Conservation (phyloP, 53 echinoderm and acorn worm genomes). For the Arbacia lixula region DNA sequence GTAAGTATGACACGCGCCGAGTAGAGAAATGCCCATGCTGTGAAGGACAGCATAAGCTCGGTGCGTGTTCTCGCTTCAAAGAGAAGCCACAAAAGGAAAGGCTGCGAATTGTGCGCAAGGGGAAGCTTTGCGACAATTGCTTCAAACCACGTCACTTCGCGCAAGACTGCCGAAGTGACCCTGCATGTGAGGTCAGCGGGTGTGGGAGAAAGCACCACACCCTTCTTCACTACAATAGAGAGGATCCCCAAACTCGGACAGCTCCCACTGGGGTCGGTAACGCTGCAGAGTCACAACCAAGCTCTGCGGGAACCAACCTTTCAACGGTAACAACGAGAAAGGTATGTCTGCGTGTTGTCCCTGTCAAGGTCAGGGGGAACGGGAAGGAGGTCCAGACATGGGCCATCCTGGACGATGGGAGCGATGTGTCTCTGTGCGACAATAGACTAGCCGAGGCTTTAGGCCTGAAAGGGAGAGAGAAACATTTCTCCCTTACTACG, state of each 20-base stretch:
- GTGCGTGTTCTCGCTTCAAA: constrained; percentile 59
- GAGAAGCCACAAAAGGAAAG: constrained; percentile 55
- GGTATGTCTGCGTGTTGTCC: constrained; percentile 69
- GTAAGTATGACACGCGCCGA: no score
- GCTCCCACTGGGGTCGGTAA: constrained; percentile 62
- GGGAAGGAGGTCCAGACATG: constrained; percentile 59
- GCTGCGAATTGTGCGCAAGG: constrained; percentile 29
- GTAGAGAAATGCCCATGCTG: constrained; percentile 74
- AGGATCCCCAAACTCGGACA: no score
- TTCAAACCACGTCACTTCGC: constrained; percentile 56
- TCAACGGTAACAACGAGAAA: no score
- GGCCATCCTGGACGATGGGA: constrained; percentile 75
- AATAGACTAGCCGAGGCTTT: constrained; percentile 62
- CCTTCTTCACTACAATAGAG: constrained; percentile 66
- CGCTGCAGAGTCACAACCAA: no score
- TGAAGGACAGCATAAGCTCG: constrained; percentile 30
- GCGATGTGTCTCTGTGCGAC: constrained; percentile 71
- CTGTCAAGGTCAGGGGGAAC: constrained; percentile 55
- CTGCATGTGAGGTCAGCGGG: constrained; percentile 40
- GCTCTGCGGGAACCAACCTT: no score
- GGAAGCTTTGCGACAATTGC: constrained; percentile 72
- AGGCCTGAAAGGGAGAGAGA: constrained; percentile 30
- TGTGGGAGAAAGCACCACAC: constrained; percentile 75
- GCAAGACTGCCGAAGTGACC: constrained; percentile 41
- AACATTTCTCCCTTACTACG: constrained; percentile 57